Base-by-base conservation (phyloP, 1,140 invertebrate species). In the Drosophila nigrodunni region DNA sequence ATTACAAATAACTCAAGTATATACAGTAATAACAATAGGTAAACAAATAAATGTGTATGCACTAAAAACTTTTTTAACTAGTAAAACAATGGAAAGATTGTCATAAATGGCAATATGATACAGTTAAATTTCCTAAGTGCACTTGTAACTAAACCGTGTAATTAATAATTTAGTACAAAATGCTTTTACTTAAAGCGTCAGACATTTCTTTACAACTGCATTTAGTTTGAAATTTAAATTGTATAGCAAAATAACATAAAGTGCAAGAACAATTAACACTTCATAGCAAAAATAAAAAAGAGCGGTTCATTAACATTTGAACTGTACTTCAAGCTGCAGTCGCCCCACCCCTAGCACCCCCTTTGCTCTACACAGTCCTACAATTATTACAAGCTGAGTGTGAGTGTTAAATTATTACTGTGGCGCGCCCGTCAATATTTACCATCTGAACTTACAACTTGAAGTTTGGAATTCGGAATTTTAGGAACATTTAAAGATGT, bases 271-370 rank as follows among this genome's bases (percentile, higher is more conserved):
- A 82, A 74, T 82, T 49, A 62, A 41, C 35, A 35, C 11, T 50
- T 67, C 8, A 58, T 44, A 7, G 44, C 15, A 18, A 11, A 9
- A 59, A 46, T 30, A 5, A 30, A 30, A 30, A 30, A 6, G 21
- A 15, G 37, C 30, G 18, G 66, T 49, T 76, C 54, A 61, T 82
- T 83, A 72, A 73, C 67, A 52, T 57, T 74, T 82, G 64, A 74
- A 49, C 79, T 59, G 9, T 15, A 55, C 5, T 39, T 43, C 3
- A 18, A 71, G 47, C 10, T 47, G 13, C 50, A 55, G 55, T 64
- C 2, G 18, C 13, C 43, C 44, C 9, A 21, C 18, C 18, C 18
- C 18, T 21, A 21, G 1, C 18, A 21, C 18, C 1, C 18, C 18
- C 18, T 21, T 21, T 30, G 6, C 6, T 30, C 25, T 46, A 7